Conservation (phyloP, 2,113 vertebrate species). For the Stomatorhinus ivindoensis region DNA sequence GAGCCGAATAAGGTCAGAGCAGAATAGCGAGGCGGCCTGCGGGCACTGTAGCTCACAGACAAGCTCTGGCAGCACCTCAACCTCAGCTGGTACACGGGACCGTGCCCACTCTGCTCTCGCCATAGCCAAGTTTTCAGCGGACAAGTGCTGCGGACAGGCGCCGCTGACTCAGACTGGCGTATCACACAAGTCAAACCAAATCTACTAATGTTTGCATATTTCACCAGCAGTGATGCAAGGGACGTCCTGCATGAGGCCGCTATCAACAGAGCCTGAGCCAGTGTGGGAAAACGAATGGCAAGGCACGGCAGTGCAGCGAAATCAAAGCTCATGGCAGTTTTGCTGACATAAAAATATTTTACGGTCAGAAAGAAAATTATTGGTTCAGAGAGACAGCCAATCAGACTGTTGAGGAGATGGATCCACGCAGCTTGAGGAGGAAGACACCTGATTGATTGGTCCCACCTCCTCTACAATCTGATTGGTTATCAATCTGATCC, state of each 20-base stretch:
- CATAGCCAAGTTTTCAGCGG: background rate
- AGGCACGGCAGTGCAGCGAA: background rate
- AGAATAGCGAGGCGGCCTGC: slow-evolving; percentile 39
- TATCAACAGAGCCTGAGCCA: background rate
- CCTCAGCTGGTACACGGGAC: background rate
- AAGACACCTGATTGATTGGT: too few species aligned
- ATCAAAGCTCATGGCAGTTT: background rate
- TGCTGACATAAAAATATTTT: too few species aligned
- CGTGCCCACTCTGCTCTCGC: background rate
- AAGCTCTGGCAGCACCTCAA: too few species aligned
- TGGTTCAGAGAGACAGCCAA: too few species aligned
- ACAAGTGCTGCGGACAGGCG: background rate
- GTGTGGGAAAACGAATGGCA: background rate
- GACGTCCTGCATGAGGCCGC: too few species aligned
- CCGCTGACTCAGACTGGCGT: background rate
- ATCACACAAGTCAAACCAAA: background rate
- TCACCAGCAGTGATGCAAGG: background rate
- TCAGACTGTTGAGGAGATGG: too few species aligned
- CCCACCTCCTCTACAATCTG: too few species aligned
- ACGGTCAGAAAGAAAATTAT: too few species aligned
- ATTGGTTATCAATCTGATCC: too few species aligned
- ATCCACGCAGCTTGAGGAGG: too few species aligned
- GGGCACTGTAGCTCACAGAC: background rate
- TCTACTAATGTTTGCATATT: background rate
- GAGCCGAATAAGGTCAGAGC: slow-evolving; percentile 54